Conservation (phyloP, 2,888 invertebrate genomes). For the Busseola fusca region DNA sequence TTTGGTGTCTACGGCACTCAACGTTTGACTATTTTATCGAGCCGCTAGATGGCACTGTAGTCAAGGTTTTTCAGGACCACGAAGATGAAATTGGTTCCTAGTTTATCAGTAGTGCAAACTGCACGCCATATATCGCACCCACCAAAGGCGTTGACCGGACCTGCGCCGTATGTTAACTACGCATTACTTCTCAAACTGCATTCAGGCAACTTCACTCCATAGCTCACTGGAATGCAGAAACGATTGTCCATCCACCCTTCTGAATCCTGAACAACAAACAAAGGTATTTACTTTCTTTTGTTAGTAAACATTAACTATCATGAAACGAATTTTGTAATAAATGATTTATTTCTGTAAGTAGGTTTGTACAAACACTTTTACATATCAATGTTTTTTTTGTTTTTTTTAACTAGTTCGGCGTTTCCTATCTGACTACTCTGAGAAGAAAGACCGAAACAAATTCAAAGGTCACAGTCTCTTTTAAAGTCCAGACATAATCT, state of each 20-base stretch:
- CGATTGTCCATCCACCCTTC: neutral
- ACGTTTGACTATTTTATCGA: neutral
- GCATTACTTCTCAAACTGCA: neutral
- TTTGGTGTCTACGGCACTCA: neutral
- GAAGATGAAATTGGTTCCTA: neutral
- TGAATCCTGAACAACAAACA: slow-evolving; percentile 1
- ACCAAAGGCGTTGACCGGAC: neutral
- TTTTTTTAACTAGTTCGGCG: no score
- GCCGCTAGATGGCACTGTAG: neutral
- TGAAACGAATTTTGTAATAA: neutral
- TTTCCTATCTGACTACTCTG: no score
- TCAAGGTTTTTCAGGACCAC: neutral
- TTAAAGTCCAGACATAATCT: no score
- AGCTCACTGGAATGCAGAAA: neutral
- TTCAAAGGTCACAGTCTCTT: no score
- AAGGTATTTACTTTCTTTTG: neutral
- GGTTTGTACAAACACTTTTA: no score
- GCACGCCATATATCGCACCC: neutral
- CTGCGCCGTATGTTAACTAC: slow-evolving; percentile 3
- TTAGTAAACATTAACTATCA: neutral
- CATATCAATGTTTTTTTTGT: no score
- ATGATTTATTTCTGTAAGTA: no score
- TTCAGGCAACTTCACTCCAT: neutral
- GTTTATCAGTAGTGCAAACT: slow-evolving; percentile 8
- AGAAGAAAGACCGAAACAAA: no score